Evolutionary conservation across 2,888 invertebrate species (phyloP), one percentile per base, ranked within the genome.

Genomic region (Cheilosia scutellata): DNA sequence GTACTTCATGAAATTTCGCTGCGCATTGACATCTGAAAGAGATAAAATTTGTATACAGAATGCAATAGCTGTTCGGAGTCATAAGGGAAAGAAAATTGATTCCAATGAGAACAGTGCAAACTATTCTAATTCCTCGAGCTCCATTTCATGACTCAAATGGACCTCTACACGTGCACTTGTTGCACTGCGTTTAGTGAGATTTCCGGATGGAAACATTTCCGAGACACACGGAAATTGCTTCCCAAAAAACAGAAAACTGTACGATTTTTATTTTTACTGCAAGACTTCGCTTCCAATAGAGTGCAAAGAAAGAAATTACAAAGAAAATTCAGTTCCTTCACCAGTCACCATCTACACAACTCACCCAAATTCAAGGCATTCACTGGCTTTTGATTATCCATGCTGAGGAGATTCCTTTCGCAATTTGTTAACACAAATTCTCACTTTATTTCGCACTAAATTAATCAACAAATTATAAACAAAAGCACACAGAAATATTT

Each of bases 1-100:
- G 76, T 88, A 92, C 71, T 91, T 91, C 2, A 92, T 88, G 49
- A 92, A 92, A 88, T 90, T 91, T 57, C 91, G 89, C 58, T 91
- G 90, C 29, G 89, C 90, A 89, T 92, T 92, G 37, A 88, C 89
- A 87, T 92, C 92, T 92, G 71, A 0, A 88, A 80, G 5, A 2
- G 9, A 42, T 16, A 51, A 25, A 1, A 6, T 7, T n/a, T n/a
- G n/a, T n/a, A n/a, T n/a, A n/a, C n/a, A n/a, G n/a, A n/a, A n/a
- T n/a, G n/a, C n/a, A n/a, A n/a, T n/a, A n/a, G 11, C 9, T 11
- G 40, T 9, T 9, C 0, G 7, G 7, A 40, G 5, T 4, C 1
- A 11, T 6, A 9, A 1, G 40, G 40, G 3, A 40, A 40, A 9
- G 6, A 9, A 7, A 40, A 40, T 0, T 33, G 1, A 33, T 33